Evolutionary conservation across 1,140 invertebrate species (phyloP), one percentile per base, ranked within the genome.

Genomic region (Drosophila saltans): DNA sequence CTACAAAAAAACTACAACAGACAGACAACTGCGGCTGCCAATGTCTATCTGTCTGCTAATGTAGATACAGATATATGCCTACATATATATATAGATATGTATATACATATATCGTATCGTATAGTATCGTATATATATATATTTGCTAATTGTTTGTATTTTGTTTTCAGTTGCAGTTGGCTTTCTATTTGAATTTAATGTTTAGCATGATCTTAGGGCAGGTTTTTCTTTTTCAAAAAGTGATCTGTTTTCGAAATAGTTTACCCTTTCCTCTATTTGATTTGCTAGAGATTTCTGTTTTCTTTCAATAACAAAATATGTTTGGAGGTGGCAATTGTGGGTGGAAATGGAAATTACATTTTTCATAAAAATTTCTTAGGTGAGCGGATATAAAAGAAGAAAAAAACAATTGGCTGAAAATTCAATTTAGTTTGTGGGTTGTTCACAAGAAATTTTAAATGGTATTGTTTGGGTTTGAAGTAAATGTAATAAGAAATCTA

Each of bases 81-180:
- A 11, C 9, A 24, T 52, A 52, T 52, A 52, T 52, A 52, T 3
- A 16, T 41, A 41, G 1, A 41, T 2, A n/a, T n/a, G n/a, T 10
- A 52, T 52, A 52, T 52, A 16, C 3, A 52, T 9, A 52, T 52
- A 52, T 52, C 45, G 45, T 48, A 66, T 43, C 63, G 59, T 63
- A 67, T 28, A 11, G 41, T 48, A 57, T 63, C 33, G 68, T 65
- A 52, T 58, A 16, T 7, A 58, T 33, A 41, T 26, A 65, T 73
- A 68, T 81, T 66, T 52, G 74, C 61, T 73, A 80, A 75, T 79
- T 78, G 81, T 81, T 85, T 85, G 81, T 72, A 74, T 81, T 83
- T 81, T 67, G 81, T 77, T 80, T 80, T 80, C 81, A 61, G 61
- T 65, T 60, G 60, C 24, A 10, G 36, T 21, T 61, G 59, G 41